Base-by-base conservation (phyloP, 2,888 invertebrate genomes). In the Drosophila monieri region DNA sequence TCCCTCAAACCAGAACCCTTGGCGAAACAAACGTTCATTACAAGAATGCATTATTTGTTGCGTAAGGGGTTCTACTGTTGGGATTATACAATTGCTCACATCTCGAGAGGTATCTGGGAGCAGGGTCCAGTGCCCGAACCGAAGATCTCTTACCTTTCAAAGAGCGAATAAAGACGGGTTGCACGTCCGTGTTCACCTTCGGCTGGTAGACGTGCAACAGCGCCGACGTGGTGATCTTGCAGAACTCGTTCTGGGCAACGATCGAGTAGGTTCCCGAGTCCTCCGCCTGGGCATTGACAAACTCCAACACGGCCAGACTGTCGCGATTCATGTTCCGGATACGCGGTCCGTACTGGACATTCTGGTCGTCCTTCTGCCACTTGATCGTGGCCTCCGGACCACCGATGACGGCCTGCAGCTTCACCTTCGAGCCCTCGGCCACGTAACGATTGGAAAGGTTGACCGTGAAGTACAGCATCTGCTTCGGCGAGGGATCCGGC, bases 261-360 rank as follows among this genome's bases (percentile, higher is more conserved):
- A 97, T 96, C 6, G 94, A 94, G 86, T 97, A 97, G 77, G 95
- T 94, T n/a, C 96, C 97, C 1, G 95, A 94, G 90, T 97, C 97
- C 60, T 93, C 93, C 0, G 93, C 92, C 9, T 92, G 91, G 0
- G 95, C 94, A 76, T 94, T 94, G 10, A 94, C 88, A 21, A 97
- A 94, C 91, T 97, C 96, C 70, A 97, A 90, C 35, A 95, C 95
- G 1, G 95, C 95, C 60, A 96, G 91, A 2, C 96, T 95, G 77
- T 95, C 95, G 0, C 90, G 86, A 41, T 90, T 91, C 87, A 90
- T 84, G 68, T 92, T 92, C 49, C 89, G 89, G 30, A 92, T 77
- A 48, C 89, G 87, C 0, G 89, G 89, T 23, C 91, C 89, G 65
- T 89, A 91, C 6, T 77, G 70, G 0, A 94, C 80, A 65, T 91